phyloP scores from a whole-genome alignment of 2,888 invertebrate genomes.

The Andrena dorsata region DNA sequence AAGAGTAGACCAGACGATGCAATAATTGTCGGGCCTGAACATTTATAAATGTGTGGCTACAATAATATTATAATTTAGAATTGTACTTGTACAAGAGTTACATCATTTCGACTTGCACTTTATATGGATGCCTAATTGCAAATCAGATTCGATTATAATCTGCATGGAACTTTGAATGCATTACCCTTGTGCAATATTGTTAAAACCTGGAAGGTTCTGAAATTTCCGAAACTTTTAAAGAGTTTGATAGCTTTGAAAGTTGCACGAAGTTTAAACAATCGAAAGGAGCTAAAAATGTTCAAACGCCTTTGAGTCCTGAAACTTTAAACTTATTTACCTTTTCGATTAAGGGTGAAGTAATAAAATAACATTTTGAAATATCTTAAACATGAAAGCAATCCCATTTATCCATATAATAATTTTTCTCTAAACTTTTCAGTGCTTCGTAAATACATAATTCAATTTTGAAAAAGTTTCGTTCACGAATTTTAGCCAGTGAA shows the following conservation, averaged over 20 bases:
- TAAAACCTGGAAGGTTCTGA: background rate
- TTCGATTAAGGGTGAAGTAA: background rate
- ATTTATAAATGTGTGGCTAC: too few relatives aligned
- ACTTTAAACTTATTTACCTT: conserved; percentile 9
- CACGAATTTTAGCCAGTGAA: too few relatives aligned
- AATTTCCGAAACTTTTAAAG: conserved; percentile 10
- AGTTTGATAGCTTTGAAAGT: conserved; percentile 15
- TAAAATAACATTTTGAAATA: background rate
- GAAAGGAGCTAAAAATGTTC: background rate
- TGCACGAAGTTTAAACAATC: background rate
- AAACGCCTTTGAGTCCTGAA: background rate
- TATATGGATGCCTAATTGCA: background rate
- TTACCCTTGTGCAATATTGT: background rate
- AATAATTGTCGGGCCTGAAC: too few relatives aligned
- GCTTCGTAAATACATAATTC: too few relatives aligned
- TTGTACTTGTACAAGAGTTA: too few relatives aligned
- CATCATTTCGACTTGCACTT: background rate
- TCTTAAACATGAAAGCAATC: background rate
- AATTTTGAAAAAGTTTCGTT: too few relatives aligned
- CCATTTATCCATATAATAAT: too few relatives aligned
- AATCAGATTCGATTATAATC: background rate
- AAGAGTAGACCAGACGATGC: too few relatives aligned
- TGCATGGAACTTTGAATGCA: background rate
- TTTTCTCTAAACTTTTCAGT: too few relatives aligned
- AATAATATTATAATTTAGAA: too few relatives aligned